Evolutionary conservation across 2,113 vertebrate species (phyloP).

Genomic region (Beaufortia kweichowensis): DNA sequence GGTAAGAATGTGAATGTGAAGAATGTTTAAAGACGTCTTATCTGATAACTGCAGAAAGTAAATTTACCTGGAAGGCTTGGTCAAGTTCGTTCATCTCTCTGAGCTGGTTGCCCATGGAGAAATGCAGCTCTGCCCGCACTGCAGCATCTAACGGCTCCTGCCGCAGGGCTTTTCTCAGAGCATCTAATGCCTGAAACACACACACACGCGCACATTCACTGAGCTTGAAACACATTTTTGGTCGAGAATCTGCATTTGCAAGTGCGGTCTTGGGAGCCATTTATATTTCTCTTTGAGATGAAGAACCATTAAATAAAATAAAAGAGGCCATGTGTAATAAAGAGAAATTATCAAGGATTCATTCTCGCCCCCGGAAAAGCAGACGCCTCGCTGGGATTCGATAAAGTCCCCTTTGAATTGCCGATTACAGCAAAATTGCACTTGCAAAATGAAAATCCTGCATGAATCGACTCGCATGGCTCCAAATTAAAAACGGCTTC

Average conservation of each 20-base stretch:
- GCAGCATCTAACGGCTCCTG: conserved; percentile 80
- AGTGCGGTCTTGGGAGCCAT: not conserved
- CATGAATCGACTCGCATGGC: not conserved
- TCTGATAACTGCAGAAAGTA: conserved; percentile 1
- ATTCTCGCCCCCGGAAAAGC: conserved; percentile 6
- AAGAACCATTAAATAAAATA: not conserved
- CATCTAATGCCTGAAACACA: conserved; percentile 75
- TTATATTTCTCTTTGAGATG: not conserved
- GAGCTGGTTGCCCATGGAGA: conserved; percentile 87
- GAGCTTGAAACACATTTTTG: not conserved
- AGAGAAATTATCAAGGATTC: conserved; percentile 27
- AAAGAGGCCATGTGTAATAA: conserved; percentile 2
- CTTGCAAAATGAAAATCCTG: not conserved
- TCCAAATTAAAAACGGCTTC: not conserved
- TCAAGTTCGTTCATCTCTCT: conserved; percentile 84
- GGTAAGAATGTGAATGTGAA: not conserved
- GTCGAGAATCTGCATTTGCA: not conserved
- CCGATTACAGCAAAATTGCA: not conserved
- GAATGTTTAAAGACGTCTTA: conserved; percentile 1
- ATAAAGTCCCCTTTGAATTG: conserved; percentile 1
- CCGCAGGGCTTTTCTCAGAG: conserved; percentile 80
- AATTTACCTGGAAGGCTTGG: conserved; percentile 82
- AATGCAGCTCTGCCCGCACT: conserved; percentile 82
- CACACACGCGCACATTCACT: conserved; percentile 32
- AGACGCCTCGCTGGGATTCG: conserved; percentile 6